Evolutionary conservation across 1,140 invertebrate genomes (phyloP), one percentile per base, ranked within the genome.

Genomic region (Diprion similis): DNA sequence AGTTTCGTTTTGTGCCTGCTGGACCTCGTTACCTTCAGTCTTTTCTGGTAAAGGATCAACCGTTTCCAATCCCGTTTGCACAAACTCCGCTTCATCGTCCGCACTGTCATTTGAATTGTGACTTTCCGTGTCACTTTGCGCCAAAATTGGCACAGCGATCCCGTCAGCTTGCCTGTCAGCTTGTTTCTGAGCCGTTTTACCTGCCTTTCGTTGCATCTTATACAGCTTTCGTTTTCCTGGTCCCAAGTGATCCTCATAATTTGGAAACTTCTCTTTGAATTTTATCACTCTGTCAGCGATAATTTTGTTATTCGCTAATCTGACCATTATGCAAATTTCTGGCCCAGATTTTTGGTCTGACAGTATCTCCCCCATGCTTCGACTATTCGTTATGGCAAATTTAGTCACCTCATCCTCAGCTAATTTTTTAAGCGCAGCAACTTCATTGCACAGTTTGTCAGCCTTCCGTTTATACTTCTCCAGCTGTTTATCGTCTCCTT

Each of bases 321-420:
- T 80, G 1, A 75, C 76, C 51, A 84, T 81, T 7, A 82, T 78
- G 10, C 82, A 76, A 64, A 73, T 77, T 10, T 51, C 71, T 9
- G 73, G 65, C 64, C 79, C 73, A 0, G 78, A 69, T 0, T 66
- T 73, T 17, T 66, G 3, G 73, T 86, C 77, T 24, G 76, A 66
- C 24, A 85, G 76, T 68, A 87, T 75, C 45, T 83, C 71, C 10
- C 79, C 48, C 8, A 81, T 18, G 1, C 64, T 68, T 69, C 73
- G 76, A 0, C 46, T 77, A 71, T 82, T 81, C 11, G 68, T 70
- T 7, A 88, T 79, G 2, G 76, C 83, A 78, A 83, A 87, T 78
- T 77, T 86, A 0, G 83, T 80, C 66, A 87, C 78, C 3, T 85
- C 83, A 71, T 88, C 86, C 1, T 84, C 81, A 69, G 86, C 83